Evolutionary conservation across 2,113 vertebrate genomes (phyloP).

Genomic region (Malurus elegans): DNA sequence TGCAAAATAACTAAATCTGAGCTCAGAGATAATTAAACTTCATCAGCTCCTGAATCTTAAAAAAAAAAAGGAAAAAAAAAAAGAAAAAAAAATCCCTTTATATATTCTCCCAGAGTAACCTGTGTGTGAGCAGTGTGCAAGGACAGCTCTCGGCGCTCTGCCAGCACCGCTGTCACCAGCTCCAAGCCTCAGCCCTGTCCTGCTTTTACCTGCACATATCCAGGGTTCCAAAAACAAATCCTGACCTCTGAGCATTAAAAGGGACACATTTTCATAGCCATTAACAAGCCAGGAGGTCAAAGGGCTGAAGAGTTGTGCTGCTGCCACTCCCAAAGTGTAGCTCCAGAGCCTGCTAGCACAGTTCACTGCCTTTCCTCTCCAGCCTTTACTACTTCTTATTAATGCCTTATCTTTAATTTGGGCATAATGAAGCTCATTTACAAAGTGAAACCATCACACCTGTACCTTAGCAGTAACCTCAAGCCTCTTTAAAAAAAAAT

Average conservation of each 20-base stretch:
- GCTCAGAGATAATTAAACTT: slow-evolving; percentile 38
- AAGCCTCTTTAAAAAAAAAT: not conserved
- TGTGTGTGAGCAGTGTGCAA: not conserved
- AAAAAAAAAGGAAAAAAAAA: not conserved
- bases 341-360: not conserved
- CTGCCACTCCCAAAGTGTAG: not conserved
- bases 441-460: not conserved
- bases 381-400: not conserved
- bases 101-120: not conserved
- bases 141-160: not conserved
- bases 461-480: not conserved
- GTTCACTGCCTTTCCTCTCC: not conserved
- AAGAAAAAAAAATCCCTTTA: not conserved
- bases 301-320: not conserved
- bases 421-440: not conserved
- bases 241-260: not conserved
- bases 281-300: not conserved
- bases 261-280: not conserved
- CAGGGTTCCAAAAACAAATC: not conserved
- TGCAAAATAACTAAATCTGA: slow-evolving; percentile 47
- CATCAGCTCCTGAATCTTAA: not conserved
- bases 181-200: not conserved
- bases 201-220: not conserved
- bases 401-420: not conserved
- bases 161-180: not conserved